Conservation (phyloP, 1,140 invertebrate genomes). For the Hesperophylax magnus region DNA sequence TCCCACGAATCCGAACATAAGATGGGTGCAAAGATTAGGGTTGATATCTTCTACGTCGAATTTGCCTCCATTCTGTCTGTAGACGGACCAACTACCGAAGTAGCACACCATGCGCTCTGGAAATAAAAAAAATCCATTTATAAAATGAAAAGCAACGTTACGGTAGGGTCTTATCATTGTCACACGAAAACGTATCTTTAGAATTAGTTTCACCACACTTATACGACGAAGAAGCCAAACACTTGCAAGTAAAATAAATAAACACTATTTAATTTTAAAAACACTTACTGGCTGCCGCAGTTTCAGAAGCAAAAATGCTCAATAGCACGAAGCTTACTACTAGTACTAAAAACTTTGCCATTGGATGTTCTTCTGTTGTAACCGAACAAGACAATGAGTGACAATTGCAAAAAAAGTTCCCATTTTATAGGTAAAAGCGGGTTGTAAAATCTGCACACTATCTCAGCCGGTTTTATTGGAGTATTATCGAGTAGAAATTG, state of each 20-base stretch:
- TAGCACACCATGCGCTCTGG: conserved; percentile 78
- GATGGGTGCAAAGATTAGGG: conserved; percentile 80
- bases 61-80: conserved; percentile 76
- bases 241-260: neutral
- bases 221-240: neutral
- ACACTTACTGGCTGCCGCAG: conserved; percentile 5
- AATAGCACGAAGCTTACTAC: neutral
- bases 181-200: neutral
- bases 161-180: neutral
- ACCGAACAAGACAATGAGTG: neutral
- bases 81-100: conserved; percentile 81
- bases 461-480: neutral
- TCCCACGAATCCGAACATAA: conserved; percentile 82
- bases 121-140: conserved; percentile 4
- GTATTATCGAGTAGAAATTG: neutral
- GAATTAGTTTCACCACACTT: neutral
- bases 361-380: neutral
- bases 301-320: conserved; percentile 1
- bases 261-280: neutral
- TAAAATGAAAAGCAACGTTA: neutral
- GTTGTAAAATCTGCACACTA: neutral
- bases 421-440: neutral
- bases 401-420: neutral
- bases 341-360: conserved; percentile 5
- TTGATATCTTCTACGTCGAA: conserved; percentile 79